Base-by-base conservation (phyloP, 2,888 invertebrate species). In the Hypselothyrea guttata region DNA sequence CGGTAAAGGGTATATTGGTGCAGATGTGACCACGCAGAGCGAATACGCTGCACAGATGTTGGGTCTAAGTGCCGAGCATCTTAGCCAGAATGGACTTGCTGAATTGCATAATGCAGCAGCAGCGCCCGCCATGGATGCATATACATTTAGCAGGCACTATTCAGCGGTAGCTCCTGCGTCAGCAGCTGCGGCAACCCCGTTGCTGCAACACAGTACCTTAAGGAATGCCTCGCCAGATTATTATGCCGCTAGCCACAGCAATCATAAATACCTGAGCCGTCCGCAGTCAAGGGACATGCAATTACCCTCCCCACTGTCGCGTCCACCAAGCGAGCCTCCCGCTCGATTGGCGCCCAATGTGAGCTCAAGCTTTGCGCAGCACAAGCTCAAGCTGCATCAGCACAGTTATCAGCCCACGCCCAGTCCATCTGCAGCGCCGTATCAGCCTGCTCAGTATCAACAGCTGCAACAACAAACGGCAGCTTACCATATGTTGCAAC, bases 31-130 rank as follows among this genome's bases (percentile, higher is more conserved):
- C 47, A 92, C 96, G 73, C 96, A 96, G 89, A 96, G 97, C 47
- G 97, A 97, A 90, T 97, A 97, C 91, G 97, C 96, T 46, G 96
- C 97, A 16, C 97, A 97, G 88, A 94, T 97, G 78, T 91, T 97
- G 56, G 96, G 96, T 0, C 90, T 96, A 46, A 93, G 93, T 70
- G 93, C 93, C 54, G 94, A 94, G 54, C 88, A 90, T 57, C 72
- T 89, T 13, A 82, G 84, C 4, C 86, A 84, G 57, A 83, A 85
- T 30, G 86, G 84, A 1, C 35, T 86, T 8, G 66, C 57, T 0
- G 75, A 82, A 7, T 70, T 77, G 34, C 82, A 72, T 13, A 77
- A 55, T 31, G 53, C 63, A 0, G 71, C 69, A n/a, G 61, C 45
- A 1, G 18, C 64, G 30, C 13, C 75, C 27, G 59, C 72, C 42